phyloP scores from a whole-genome alignment of 2,888 invertebrate species.

The Heterodera filipjevi region DNA sequence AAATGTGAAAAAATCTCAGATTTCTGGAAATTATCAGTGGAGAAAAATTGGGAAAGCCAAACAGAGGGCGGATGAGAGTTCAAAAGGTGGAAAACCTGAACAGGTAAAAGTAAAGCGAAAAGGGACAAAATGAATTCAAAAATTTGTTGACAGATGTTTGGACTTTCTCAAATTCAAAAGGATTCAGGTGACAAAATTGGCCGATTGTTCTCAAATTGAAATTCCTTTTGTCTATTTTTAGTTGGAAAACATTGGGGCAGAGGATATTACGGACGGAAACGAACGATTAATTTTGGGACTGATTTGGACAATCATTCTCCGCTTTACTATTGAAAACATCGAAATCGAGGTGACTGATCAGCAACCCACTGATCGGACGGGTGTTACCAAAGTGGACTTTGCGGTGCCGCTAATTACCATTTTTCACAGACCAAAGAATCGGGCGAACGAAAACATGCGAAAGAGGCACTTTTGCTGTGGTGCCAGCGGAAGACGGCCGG shows the following conservation, averaged over 20 bases:
- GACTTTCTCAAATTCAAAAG: slow-evolving; percentile 64
- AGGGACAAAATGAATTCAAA: not conserved
- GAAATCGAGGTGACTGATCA: slow-evolving; percentile 80
- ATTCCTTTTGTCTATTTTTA: slow-evolving; percentile 70
- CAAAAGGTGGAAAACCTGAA: slow-evolving; percentile 99
- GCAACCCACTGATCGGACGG: no score
- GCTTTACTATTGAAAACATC: slow-evolving; percentile 98
- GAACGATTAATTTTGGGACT: slow-evolving; percentile 92
- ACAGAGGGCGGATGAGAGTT: slow-evolving; percentile 84
- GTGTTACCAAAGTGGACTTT: no score
- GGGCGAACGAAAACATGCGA: slow-evolving; percentile 96
- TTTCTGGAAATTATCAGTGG: slow-evolving; percentile 97
- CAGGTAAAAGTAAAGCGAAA: slow-evolving; percentile 45
- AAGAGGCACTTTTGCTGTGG: slow-evolving; percentile 96
- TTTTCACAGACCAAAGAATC: slow-evolving; percentile 82
- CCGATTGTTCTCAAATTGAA: not conserved
- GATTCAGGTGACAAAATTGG: slow-evolving; percentile 49
- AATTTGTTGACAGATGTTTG: slow-evolving; percentile 70
- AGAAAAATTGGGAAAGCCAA: slow-evolving; percentile 93
- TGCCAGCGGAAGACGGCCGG: slow-evolving; percentile 97
- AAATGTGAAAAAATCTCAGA: slow-evolving; percentile 71
- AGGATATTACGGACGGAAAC: slow-evolving; percentile 98
- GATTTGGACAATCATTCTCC: slow-evolving; percentile 97
- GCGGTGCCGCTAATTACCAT: no score
- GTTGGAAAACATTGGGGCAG: slow-evolving; percentile 95